Percentiles rank a stretch among this genome's conserved stretches.
Evolutionary conservation across 2,888 invertebrate species (phyloP).

Genomic region (Xylota segnis): DNA sequence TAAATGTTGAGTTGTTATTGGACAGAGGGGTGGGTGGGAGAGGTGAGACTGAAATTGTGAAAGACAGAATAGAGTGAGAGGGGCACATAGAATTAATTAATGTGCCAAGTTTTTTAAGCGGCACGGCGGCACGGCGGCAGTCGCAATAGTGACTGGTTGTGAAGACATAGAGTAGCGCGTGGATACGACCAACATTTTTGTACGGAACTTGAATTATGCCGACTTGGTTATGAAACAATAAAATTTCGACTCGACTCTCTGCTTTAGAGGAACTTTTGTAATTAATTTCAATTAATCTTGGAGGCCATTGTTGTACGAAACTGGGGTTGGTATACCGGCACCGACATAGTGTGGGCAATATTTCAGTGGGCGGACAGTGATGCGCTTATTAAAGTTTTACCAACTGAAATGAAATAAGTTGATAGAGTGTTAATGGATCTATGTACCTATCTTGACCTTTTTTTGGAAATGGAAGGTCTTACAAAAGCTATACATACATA

Average conservation of each 20-base stretch:
- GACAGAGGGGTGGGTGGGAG: neutral
- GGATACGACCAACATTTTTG: constrained; percentile 43
- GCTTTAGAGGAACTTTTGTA: constrained; percentile 54
- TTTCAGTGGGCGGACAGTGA: constrained; percentile 53
- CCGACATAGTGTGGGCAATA: neutral
- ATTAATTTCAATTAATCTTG: constrained; percentile 67
- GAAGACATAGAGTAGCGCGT: constrained; percentile 47
- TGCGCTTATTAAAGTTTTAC: constrained; percentile 52
- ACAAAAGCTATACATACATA: no score
- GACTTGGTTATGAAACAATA: constrained; percentile 62
- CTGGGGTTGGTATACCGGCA: neutral
- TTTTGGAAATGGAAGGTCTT: neutral
- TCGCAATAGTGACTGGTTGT: constrained; percentile 45
- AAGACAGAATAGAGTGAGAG: constrained; percentile 24
- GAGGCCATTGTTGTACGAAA: constrained; percentile 43
- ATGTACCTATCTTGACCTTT: neutral
- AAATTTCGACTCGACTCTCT: constrained; percentile 48
- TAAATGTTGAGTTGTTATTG: constrained; percentile 42
- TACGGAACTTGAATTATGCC: constrained; percentile 51
- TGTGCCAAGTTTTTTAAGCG: constrained; percentile 70
- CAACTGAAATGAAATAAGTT: neutral
- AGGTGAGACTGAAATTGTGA: constrained; percentile 4
- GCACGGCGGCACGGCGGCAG: constrained; percentile 5
- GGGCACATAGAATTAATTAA: constrained; percentile 69
- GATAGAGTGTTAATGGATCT: neutral